A percentile compares a stretch with the other conserved stretches of the same genome.
Conservation (phyloP, 2,797 vertebrate genomes). For the Xenentodon cancila region DNA sequence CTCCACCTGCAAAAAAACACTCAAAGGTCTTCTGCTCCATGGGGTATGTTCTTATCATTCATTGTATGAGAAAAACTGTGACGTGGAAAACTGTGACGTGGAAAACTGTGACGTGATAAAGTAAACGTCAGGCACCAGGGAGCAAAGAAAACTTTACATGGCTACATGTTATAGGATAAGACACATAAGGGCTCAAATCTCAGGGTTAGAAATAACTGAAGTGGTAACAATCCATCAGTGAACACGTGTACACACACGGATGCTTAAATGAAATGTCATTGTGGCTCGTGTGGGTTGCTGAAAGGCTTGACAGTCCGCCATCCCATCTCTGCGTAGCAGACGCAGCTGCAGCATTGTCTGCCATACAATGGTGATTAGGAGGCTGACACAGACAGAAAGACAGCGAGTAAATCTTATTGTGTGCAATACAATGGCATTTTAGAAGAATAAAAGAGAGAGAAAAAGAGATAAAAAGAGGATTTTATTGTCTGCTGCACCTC, state of each 20-base stretch:
- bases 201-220: conserved; percentile 35
- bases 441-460: conserved; percentile 40
- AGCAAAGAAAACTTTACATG: conserved; percentile 16
- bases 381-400: conserved; percentile 61
- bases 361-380: conserved; percentile 71
- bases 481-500: conserved; percentile 52
- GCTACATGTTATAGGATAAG: conserved; percentile 33
- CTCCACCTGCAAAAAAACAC: background rate
- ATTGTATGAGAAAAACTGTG: too few relatives aligned
- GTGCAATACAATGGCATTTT: conserved; percentile 60
- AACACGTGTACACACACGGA: conserved; percentile 26
- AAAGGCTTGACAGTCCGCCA: conserved; percentile 53
- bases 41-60: conserved; percentile 18
- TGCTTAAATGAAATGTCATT: conserved; percentile 63
- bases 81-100: too few relatives aligned
- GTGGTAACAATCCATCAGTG: conserved; percentile 22
- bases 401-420: conserved; percentile 69
- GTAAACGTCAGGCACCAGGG: conserved; percentile 9
- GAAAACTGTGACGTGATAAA: too few relatives aligned
- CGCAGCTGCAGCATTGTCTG: conserved; percentile 69
- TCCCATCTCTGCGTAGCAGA: conserved; percentile 53
- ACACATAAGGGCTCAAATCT: conserved; percentile 34
- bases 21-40: conserved; percentile 10
- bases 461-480: conserved; percentile 43
- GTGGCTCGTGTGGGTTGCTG: conserved; percentile 36